Conservation (phyloP, 2,113 vertebrate genomes). For the Hystrix brachyura region DNA sequence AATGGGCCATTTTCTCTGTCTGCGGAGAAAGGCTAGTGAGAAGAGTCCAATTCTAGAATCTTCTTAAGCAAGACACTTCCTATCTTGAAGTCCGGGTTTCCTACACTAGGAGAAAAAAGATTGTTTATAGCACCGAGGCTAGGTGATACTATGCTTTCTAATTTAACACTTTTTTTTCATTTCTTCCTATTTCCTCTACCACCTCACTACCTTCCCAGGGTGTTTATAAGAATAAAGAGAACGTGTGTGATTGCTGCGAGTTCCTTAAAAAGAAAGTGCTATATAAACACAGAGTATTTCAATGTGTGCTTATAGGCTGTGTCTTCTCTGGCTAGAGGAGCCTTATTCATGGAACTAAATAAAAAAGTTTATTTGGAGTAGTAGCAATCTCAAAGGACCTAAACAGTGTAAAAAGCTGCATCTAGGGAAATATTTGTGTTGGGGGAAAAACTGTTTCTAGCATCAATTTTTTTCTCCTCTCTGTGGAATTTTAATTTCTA, state of each 20-base stretch:
- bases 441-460: constrained; percentile 16
- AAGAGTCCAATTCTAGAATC: not conserved
- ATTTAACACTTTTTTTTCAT: constrained; percentile 1
- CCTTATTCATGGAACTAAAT: constrained; percentile 66
- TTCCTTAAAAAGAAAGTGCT: constrained; percentile 69
- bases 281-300: constrained; percentile 67
- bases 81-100: constrained; percentile 8
- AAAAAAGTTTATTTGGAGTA: constrained; percentile 70
- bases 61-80: constrained; percentile 10
- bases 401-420: constrained; percentile 9
- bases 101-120: not conserved
- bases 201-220: constrained; percentile 42
- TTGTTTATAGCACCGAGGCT: not conserved
- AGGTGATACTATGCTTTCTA: constrained; percentile 53
- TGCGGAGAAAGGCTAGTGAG: not conserved
- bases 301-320: constrained; percentile 41
- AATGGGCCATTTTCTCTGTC: not conserved
- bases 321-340: constrained; percentile 56
- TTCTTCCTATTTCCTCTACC: constrained; percentile 48
- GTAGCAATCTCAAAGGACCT: constrained; percentile 35
- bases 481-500: not conserved
- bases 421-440: constrained; percentile 36
- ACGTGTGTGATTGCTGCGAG: constrained; percentile 55
- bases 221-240: constrained; percentile 50
- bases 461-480: not conserved